Evolutionary conservation across 2,888 invertebrate genomes (phyloP).

Genomic region (Caenorhabditis uteleia): DNA sequence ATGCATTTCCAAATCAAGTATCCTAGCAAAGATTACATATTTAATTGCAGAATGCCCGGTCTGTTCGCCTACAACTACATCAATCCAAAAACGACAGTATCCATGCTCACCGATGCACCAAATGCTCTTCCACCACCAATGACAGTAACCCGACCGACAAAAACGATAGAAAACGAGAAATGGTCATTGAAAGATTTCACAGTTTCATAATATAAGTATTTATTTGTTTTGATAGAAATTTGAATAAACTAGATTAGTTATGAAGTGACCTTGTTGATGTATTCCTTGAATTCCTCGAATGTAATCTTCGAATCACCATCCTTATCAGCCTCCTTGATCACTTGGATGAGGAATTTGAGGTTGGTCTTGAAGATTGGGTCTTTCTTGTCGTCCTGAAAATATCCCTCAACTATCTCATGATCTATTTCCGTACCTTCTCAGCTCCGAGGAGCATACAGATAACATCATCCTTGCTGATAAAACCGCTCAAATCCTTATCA

Average conservation of each 20-base stretch:
- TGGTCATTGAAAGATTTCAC: conserved; percentile 27
- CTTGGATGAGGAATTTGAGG: conserved; percentile 61
- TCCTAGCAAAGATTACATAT: not conserved
- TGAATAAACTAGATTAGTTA: conserved; percentile 7
- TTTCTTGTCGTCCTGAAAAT: conserved; percentile 53
- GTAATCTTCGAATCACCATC: conserved; percentile 64
- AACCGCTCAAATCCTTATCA: conserved; percentile 63
- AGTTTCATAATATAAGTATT: conserved; percentile 2
- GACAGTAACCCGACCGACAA: not conserved
- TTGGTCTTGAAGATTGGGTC: conserved; percentile 66
- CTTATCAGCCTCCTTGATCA: conserved; percentile 64
- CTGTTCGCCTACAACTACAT: conserved; percentile 65
- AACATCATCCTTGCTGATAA: conserved; percentile 62
- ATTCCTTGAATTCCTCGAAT: conserved; percentile 65
- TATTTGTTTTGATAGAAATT: not conserved
- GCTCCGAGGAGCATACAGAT: conserved; percentile 63
- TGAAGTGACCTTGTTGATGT: conserved; percentile 56
- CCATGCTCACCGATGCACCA: conserved; percentile 37
- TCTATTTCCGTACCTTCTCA: conserved; percentile 45
- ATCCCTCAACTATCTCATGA: not conserved
- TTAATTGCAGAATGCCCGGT: conserved; percentile 61
- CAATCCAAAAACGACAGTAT: conserved; percentile 46
- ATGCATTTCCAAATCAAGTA: conserved; percentile 5
- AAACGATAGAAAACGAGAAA: conserved; percentile 4
- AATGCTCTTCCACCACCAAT: conserved; percentile 18